These are phyloP conservation scores for Sorex araneus DNA, from an alignment of 2,113 vertebrate genomes.

Conservation along the genomic window DNA sequence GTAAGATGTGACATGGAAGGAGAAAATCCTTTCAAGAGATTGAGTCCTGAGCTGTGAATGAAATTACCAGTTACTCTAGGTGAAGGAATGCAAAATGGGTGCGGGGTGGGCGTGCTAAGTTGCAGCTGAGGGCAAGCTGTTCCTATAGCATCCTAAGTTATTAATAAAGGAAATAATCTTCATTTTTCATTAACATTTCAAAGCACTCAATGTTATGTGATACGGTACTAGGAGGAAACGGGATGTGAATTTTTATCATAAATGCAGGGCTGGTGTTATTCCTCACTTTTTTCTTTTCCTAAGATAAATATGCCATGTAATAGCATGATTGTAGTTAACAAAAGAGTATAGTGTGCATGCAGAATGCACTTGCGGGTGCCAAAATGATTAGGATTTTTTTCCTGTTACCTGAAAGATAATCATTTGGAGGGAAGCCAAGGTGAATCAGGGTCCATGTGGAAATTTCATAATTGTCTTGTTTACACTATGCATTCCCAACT, in stretches of 20 bases:
- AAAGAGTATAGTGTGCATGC: conserved; percentile 56
- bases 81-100: conserved; percentile 62
- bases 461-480: conserved; percentile 52
- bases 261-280: conserved; percentile 61
- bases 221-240: conserved; percentile 69
- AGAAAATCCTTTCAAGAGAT: conserved; percentile 71
- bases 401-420: conserved; percentile 28
- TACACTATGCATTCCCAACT: conserved; percentile 48
- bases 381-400: not conserved
- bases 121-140: not conserved
- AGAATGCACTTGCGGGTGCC: conserved; percentile 42
- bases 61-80: conserved; percentile 44
- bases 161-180: conserved; percentile 48
- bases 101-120: not conserved
- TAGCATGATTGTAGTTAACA: conserved; percentile 63
- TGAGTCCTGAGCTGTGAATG: conserved; percentile 46
- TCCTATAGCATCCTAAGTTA: not conserved
- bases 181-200: conserved; percentile 77
- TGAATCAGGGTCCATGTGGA: conserved; percentile 39
- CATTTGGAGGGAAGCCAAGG: conserved; percentile 36
- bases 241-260: conserved; percentile 65
- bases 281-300: conserved; percentile 69
- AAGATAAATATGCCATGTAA: conserved; percentile 43
- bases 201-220: conserved; percentile 50
- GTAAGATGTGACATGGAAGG: conserved; percentile 88